Evolutionary conservation across 2,113 vertebrate genomes (phyloP), one percentile per base, ranked within the genome.

Genomic region (Egretta garzetta): DNA sequence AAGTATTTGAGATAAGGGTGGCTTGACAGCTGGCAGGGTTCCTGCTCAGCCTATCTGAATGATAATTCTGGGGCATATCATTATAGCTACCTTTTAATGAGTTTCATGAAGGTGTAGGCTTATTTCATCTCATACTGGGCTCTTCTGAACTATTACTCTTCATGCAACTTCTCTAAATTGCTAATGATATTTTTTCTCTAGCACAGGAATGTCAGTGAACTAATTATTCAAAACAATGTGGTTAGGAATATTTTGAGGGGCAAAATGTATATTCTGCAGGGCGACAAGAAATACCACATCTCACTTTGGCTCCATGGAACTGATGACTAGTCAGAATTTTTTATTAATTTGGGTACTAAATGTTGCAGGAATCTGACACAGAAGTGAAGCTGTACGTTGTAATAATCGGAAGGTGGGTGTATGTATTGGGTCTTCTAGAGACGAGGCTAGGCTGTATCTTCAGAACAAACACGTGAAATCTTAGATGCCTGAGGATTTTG

Each of bases 151-250:
- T 71, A 24, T 41, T 58, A 12, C 32, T 89, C 63, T 66, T 84
- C 50, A 18, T 80, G 64, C 30, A 33, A 10, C 92, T 91, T 87
- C 77, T 93, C 3, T 92, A 92, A 96, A 95, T 97, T 94, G 77
- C 86, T 96, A 62, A 93, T 86, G 92, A 4, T 85, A 32, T 86
- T 97, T 86, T 97, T 97, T 76, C 83, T 95, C 96, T 52, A 91
- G 85, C 82, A 21, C 13, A 47, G 71, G 93, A 90, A 95, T 97
- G 90, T 81, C 89, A 95, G 64, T 86, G 90, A 96, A 92, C 64
- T 91, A 80, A 92, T 97, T 93, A 93, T 93, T 97, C 93, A 94
- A 94, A 97, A 71, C 49, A 67, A 63, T 68, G 56, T 93, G 70
- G 91, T 93, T 67, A 80, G 32, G 53, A 80, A 33, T 33, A 41